Evolutionary conservation across 2,888 invertebrate genomes (phyloP), one percentile per base, ranked within the genome.

Genomic region (Neria commutata): DNA sequence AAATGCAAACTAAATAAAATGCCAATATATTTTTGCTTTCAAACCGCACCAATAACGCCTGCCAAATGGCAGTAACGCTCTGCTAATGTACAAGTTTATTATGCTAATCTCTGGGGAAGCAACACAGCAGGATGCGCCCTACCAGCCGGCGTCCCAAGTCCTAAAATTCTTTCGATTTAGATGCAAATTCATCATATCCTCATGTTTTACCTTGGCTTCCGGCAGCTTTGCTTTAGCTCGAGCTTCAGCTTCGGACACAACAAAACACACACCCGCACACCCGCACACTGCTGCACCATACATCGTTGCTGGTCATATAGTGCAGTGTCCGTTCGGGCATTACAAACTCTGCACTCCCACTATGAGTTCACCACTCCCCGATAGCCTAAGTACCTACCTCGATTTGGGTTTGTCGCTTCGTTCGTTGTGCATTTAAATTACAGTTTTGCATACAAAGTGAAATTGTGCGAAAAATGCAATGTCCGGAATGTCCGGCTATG

Each of bases 181-280:
- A 79, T 79, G 79, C 79, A 79, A 79, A 79, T 79, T 79, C 78
- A 76, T 77, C 76, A 78, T 70, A 73, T 72, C 74, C 68, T 33
- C 46, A 42, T 42, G 51, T 45, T 50, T 56, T 55, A 55, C 37
- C 10, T 42, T 42, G 42, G 42, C 42, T 42, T 42, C 42, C 3
- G 42, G 42, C 19, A 42, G 42, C 19, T 19, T 21, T 37, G 37
- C 11, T n/a, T 37, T 37, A 42, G 14, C 56, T 34, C 24, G 23
- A 42, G n/a, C n/a, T n/a, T n/a, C n/a, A n/a, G n/a, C n/a, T n/a
- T n/a, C n/a, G n/a, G n/a, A 42, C 4, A 19, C 42, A 19, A 17
- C 42, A 42, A 42, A 17, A 3, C 19, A 19, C 17, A 17, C 3
- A 37, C 8, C 37, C 8, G n/a, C 37, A 37, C 37, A 14, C 14